Conservation (phyloP, 2,888 invertebrate species). For the Pardosa pseudoannulata region DNA sequence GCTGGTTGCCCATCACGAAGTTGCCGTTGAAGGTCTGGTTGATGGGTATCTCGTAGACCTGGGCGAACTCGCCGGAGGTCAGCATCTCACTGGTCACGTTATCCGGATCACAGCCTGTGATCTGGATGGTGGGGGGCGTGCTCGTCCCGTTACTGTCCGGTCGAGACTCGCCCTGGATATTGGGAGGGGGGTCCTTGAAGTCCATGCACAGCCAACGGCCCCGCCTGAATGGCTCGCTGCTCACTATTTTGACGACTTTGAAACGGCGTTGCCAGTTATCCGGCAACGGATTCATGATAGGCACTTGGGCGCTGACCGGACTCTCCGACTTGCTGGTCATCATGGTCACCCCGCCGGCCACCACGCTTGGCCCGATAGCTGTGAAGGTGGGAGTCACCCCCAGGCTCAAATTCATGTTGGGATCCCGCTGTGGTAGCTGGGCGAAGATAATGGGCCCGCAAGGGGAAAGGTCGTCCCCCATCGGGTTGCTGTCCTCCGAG, state of each 20-base stretch:
- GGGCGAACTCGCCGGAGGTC: constrained; percentile 35
- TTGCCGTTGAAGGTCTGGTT: constrained; percentile 65
- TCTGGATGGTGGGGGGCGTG: constrained; percentile 47
- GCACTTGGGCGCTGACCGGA: constrained; percentile 68
- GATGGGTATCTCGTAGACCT: constrained; percentile 72
- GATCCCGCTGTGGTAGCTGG: constrained; percentile 34
- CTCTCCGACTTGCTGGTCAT: constrained; percentile 63
- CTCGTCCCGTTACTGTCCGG: constrained; percentile 13
- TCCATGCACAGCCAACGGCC: constrained; percentile 97
- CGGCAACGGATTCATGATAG: constrained; percentile 68
- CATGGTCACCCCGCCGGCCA: constrained; percentile 66
- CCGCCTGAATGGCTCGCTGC: constrained; percentile 92
- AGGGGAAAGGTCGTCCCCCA: constrained; percentile 51
- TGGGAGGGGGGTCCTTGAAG: constrained; percentile 83
- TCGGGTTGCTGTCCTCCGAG: constrained; percentile 75
- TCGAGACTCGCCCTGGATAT: constrained; percentile 19
- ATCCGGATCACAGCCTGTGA: constrained; percentile 34
- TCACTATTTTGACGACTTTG: constrained; percentile 96
- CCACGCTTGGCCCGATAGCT: constrained; percentile 40
- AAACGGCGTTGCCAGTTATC: constrained; percentile 82
- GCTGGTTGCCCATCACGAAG: constrained; percentile 52
- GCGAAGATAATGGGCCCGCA: constrained; percentile 56
- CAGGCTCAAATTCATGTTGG: constrained; percentile 48
- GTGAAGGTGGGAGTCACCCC: constrained; percentile 58
- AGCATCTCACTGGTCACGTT: not conserved